Percentiles rank a stretch among this genome's conserved stretches.
Conservation (phyloP, 2,113 vertebrate genomes). For the Pristiophorus japonicus region DNA sequence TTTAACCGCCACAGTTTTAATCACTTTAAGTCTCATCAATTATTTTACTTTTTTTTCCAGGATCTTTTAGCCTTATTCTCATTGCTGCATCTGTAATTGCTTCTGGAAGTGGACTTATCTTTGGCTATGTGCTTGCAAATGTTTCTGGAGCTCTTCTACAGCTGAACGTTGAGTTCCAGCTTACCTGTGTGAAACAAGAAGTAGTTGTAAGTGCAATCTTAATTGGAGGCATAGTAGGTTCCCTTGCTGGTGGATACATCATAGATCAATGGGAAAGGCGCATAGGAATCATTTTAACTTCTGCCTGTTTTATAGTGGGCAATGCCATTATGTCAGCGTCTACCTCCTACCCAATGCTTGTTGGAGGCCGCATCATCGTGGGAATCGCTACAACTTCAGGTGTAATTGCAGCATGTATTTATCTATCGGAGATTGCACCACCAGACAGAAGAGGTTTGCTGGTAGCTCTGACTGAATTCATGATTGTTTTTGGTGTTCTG, state of each 20-base stretch:
- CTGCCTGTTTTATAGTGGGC: slow-evolving; percentile 67
- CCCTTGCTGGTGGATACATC: slow-evolving; percentile 72
- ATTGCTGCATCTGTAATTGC: slow-evolving; percentile 71
- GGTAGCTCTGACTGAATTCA: slow-evolving; percentile 83
- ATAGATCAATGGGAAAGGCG: slow-evolving; percentile 84
- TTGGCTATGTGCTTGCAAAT: slow-evolving; percentile 86
- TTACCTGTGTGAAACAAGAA: slow-evolving; percentile 82
- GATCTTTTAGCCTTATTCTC: slow-evolving; percentile 68
- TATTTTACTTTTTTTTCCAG: slow-evolving; percentile 54
- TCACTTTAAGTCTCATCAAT: not conserved
- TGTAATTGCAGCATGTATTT: slow-evolving; percentile 80
- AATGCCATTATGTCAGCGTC: slow-evolving; percentile 63
- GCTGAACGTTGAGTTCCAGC: slow-evolving; percentile 64
- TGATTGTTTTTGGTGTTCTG: slow-evolving; percentile 84
- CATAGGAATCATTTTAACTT: slow-evolving; percentile 72
- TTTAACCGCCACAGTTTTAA: not conserved
- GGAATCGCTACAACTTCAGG: slow-evolving; percentile 85
- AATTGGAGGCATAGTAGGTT: slow-evolving; percentile 78
- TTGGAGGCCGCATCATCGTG: slow-evolving; percentile 70
- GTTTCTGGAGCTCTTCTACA: slow-evolving; percentile 89
- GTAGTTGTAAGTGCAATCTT: slow-evolving; percentile 80
- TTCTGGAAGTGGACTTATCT: slow-evolving; percentile 80
- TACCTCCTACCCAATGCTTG: slow-evolving; percentile 63
- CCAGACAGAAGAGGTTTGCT: slow-evolving; percentile 77
- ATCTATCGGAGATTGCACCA: slow-evolving; percentile 86